A percentile compares a stretch with the other conserved stretches of the same genome.
Conservation (phyloP, 2,113 vertebrate genomes). For the Opisthocomus hoazin region DNA sequence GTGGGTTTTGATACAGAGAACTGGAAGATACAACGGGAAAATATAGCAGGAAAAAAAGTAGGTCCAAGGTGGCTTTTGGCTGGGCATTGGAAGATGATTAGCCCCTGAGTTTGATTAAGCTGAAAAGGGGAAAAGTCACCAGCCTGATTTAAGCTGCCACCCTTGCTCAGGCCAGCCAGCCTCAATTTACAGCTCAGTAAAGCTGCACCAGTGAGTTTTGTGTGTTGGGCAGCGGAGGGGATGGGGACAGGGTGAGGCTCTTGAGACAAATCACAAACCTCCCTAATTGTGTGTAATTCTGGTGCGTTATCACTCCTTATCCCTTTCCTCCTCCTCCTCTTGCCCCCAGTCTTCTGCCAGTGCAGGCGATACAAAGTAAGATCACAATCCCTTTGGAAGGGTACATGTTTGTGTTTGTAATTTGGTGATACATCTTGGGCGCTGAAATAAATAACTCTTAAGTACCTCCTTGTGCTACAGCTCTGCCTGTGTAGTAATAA, state of each 20-base stretch:
- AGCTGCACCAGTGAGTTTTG: neutral
- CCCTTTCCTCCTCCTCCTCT: neutral
- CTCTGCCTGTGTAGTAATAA: neutral
- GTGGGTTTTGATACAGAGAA: neutral
- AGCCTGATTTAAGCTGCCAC: neutral
- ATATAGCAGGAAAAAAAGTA: neutral
- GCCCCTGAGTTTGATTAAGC: neutral
- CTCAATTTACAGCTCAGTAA: neutral
- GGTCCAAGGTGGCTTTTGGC: neutral
- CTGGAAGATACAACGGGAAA: neutral
- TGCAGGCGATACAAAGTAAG: neutral
- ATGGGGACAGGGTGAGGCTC: neutral
- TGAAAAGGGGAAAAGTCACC: neutral
- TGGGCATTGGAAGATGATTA: neutral
- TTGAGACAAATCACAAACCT: neutral
- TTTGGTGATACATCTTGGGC: neutral
- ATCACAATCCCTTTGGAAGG: neutral
- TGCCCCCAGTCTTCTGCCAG: neutral
- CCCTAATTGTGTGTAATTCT: too few species aligned
- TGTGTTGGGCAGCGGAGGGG: neutral
- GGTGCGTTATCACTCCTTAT: neutral
- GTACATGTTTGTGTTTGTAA: neutral
- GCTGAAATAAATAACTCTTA: neutral
- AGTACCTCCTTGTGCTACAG: neutral
- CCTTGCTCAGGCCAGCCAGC: neutral